phyloP scores from a whole-genome alignment of 1,140 invertebrate species.

The Diorhabda carinulata region DNA sequence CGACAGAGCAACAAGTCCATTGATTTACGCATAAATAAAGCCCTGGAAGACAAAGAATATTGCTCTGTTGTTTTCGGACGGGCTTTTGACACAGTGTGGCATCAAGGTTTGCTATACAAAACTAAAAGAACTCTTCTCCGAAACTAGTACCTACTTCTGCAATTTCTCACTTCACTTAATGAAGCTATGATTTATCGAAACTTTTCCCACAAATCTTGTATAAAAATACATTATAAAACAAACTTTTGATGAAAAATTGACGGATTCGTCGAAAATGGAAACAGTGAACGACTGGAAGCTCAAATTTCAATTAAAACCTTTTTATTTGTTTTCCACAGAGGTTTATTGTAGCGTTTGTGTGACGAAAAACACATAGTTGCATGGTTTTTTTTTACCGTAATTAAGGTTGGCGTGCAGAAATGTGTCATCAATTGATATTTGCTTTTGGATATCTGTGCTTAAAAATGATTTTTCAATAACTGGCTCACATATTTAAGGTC shows the following conservation, averaged over 20 bases:
- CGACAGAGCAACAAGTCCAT: too few relatives aligned
- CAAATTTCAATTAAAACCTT: conserved; percentile 13
- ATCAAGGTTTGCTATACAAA: too few relatives aligned
- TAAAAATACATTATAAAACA: conserved; percentile 1
- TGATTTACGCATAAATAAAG: too few relatives aligned
- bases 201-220: too few relatives aligned
- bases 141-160: too few relatives aligned
- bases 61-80: too few relatives aligned
- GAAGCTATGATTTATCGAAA: too few relatives aligned
- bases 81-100: too few relatives aligned
- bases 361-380: not conserved
- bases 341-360: conserved; percentile 1
- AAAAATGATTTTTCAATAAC: not conserved
- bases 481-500: not conserved
- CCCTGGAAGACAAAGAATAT: too few relatives aligned
- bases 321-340: conserved; percentile 5
- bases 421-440: conserved; percentile 2
- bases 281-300: conserved; percentile 10
- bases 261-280: conserved; percentile 6
- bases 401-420: not conserved
- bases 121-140: too few relatives aligned
- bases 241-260: conserved; percentile 10
- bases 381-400: not conserved
- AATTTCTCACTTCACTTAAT: too few relatives aligned
- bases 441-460: not conserved